Percentiles rank a stretch among this genome's conserved stretches.
Conservation (phyloP, 2,113 vertebrate genomes). For the Garra rufa region DNA sequence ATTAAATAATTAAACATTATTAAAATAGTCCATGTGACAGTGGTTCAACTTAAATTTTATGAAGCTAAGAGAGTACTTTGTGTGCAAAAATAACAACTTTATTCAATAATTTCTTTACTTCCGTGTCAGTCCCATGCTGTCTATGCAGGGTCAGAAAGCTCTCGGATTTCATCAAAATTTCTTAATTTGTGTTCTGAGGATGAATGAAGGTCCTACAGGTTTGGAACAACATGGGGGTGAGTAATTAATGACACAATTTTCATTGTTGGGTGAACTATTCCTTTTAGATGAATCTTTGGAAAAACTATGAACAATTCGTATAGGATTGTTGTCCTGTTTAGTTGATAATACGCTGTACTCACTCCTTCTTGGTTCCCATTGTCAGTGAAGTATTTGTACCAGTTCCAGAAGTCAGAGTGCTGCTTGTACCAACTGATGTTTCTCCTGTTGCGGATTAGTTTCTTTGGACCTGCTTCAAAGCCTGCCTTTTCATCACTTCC, state of each 20-base stretch:
- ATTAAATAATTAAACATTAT: no score
- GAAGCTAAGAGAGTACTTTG: no score
- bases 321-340: neutral
- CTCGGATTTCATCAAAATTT: no score
- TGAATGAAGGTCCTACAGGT: no score
- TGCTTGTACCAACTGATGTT: slow-evolving; percentile 83
- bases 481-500: slow-evolving; percentile 56
- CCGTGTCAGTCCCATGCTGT: neutral
- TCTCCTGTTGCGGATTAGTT: slow-evolving; percentile 74
- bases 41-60: no score
- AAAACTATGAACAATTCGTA: neutral
- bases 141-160: neutral
- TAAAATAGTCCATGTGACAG: no score
- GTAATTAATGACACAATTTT: no score
- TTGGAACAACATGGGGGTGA: neutral
- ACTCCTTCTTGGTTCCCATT: slow-evolving; percentile 78
- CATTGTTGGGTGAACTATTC: no score
- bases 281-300: neutral
- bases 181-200: no score
- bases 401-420: slow-evolving; percentile 81
- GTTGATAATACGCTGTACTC: slow-evolving; percentile 58
- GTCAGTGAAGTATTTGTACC: slow-evolving; percentile 82
- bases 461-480: slow-evolving; percentile 57
- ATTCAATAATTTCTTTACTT: no score
- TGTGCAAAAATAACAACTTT: no score